A percentile compares a stretch with the other conserved stretches of the same genome.
Evolutionary conservation across 2,888 invertebrate genomes (phyloP).

Genomic region (Leptopilina syphax): DNA sequence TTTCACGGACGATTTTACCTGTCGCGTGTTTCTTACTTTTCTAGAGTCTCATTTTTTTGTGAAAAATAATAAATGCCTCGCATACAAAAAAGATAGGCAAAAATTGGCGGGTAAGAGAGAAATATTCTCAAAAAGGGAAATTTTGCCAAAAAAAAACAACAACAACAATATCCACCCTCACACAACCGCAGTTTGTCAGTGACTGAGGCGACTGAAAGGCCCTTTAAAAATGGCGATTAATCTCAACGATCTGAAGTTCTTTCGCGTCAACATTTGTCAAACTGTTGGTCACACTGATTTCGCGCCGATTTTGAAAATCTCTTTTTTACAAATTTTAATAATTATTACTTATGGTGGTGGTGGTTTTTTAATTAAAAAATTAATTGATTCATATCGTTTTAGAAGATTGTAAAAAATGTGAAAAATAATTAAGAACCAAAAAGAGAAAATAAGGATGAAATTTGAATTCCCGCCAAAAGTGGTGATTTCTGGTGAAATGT

Average conservation of each 20-base stretch:
- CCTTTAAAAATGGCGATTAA: constrained; percentile 55
- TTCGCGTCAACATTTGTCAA: constrained; percentile 38
- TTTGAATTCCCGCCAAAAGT: neutral
- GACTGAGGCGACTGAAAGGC: constrained; percentile 11
- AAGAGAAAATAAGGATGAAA: neutral
- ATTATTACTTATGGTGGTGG: neutral
- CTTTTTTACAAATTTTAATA: no score
- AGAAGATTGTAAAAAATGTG: neutral
- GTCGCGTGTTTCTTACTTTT: neutral
- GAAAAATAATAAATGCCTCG: neutral
- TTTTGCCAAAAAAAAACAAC: neutral
- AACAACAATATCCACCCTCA: neutral
- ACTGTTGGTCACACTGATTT: neutral
- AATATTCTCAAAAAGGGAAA: neutral
- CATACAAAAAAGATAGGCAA: neutral
- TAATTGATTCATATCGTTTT: no score
- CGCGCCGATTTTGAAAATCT: neutral
- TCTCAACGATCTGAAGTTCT: constrained; percentile 42
- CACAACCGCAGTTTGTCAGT: constrained; percentile 27
- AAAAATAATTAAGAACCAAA: neutral
- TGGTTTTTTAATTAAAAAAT: no score
- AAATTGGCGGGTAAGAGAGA: neutral
- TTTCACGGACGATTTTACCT: constrained; percentile 9
- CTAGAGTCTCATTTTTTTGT: neutral
- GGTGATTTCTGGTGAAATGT: neutral